Base-by-base conservation (phyloP, 2,797 vertebrate species). In the Dromococcyx pavoninus region DNA sequence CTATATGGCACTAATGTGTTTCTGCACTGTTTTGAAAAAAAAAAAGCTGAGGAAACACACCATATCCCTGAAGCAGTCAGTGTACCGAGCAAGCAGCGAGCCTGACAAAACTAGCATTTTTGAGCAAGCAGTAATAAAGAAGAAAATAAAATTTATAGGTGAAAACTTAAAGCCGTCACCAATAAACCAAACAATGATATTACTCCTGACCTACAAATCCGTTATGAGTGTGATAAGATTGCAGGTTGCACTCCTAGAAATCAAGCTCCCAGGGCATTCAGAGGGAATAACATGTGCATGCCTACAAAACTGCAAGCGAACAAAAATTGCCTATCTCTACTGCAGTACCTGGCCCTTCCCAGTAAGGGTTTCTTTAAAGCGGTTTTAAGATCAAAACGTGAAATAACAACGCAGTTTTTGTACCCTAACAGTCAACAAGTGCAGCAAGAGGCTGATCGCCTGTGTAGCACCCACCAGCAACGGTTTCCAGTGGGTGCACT, bases 391-490 rank as follows among this genome's bases (percentile, higher is more conserved):
- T 9, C 50, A 43, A 83, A 84, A 82, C 3, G 25, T 66, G 24
- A 43, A 81, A 33, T 24, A 77, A 56, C 76, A 76, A 23, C 3
- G 18, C 5, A 25, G 25, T 57, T 86, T 74, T 62, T 73, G 44
- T 9, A 28, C 67, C 77, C 80, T 69, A 54, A 86, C 25, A 95
- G 93, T 96, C 97, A 97, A 97, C 96, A 98, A 97, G 97, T 97
- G 94, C 58, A 54, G 89, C 64, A 74, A 74, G 70, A 65, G 58
- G 65, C 77, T 76, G 27, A 75, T 78, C 21, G 57, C 44, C 33
- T 41, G 28, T 13, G 60, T 72, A 54, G 83, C 81, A 73, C 58
- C 54, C 79, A 50, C 21, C 32, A 43, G 39, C 72, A 88, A 56
- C 74, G 88, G 37, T 61, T 79, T 88, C 60, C 53, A 91, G 57